Base-by-base conservation (phyloP, 2,113 vertebrate genomes). In the Amphiprion percula region DNA sequence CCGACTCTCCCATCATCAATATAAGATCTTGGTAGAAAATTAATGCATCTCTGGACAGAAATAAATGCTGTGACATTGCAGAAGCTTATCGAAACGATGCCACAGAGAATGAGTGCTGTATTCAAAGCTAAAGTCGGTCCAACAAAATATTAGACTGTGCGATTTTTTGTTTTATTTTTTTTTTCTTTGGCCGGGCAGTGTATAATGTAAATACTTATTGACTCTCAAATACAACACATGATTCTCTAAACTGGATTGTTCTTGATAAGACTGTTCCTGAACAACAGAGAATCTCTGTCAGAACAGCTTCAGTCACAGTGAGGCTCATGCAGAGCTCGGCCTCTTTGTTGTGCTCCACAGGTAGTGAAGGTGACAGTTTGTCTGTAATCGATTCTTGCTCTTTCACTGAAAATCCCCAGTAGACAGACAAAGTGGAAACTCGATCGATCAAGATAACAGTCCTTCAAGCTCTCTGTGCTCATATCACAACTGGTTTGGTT, bases 321-420 rank as follows among this genome's bases (percentile, higher is more conserved):
- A 49, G 21, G 68, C n/a, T 54, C 64, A 19, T 23, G 47, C 52
- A 58, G 78, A 68, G 53, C 65, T 77, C 66, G 63, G 68, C 39
- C 58, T 68, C 73, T 58, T 50, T 62, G 28, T 74, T 60, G 68
- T 46, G 26, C 77, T 80, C 75, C 61, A 65, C 68, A 56, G 78
- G 41, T 54, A 74, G 2, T 24, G n/a, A 55, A 85, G 74, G 77
- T 71, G 71, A 72, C 71, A 65, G 67, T 78, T 77, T 74, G 60
- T 78, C 76, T 77, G 26, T 24, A 26, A 87, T 92, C 10, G 82
- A 92, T 90, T 79, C 17, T 16, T 67, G 37, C 44, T 64, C 68
- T 80, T 71, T 66, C 69, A 79, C 59, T 88, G 58, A 81, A 67
- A 60, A 58, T 21, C 46, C 72, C 80, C 66, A 2, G 19, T 11